Evolutionary conservation across 2,797 vertebrate genomes (phyloP).

Genomic region (Acrossocheilus fasciatus): DNA sequence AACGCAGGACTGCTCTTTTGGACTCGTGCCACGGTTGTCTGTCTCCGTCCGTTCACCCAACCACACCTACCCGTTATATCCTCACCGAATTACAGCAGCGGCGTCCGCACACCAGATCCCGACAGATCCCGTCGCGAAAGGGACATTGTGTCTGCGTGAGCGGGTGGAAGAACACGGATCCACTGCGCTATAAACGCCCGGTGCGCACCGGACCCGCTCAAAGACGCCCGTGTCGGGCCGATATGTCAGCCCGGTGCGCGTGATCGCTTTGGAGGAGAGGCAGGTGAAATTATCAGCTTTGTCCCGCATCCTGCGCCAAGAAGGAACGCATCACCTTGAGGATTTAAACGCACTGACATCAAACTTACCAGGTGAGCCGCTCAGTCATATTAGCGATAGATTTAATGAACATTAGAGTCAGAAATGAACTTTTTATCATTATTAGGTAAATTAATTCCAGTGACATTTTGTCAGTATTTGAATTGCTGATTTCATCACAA

Average conservation of each 20-base stretch:
- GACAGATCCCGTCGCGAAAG: slow-evolving; percentile 29
- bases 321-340: slow-evolving; percentile 47
- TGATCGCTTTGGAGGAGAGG: slow-evolving; percentile 49
- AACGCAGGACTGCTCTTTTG: slow-evolving; percentile 44
- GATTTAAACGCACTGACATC: slow-evolving; percentile 26
- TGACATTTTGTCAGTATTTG: neutral
- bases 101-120: slow-evolving; percentile 24
- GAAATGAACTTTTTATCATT: slow-evolving; percentile 19
- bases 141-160: slow-evolving; percentile 45
- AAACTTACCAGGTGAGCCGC: slow-evolving; percentile 36
- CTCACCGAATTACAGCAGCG: slow-evolving; percentile 15
- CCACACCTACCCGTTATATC: slow-evolving; percentile 57
- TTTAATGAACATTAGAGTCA: neutral
- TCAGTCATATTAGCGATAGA: neutral
- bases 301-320: slow-evolving; percentile 55
- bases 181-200: slow-evolving; percentile 42
- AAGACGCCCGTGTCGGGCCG: slow-evolving; percentile 42
- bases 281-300: slow-evolving; percentile 52
- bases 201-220: slow-evolving; percentile 41
- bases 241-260: slow-evolving; percentile 47
- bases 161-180: slow-evolving; percentile 24
- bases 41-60: slow-evolving; percentile 41
- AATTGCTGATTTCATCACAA: neutral
- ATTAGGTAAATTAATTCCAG: neutral
- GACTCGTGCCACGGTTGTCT: slow-evolving; percentile 50